phyloP scores from a whole-genome alignment of 2,888 invertebrate genomes.

The Allophyes oxyacanthae region DNA sequence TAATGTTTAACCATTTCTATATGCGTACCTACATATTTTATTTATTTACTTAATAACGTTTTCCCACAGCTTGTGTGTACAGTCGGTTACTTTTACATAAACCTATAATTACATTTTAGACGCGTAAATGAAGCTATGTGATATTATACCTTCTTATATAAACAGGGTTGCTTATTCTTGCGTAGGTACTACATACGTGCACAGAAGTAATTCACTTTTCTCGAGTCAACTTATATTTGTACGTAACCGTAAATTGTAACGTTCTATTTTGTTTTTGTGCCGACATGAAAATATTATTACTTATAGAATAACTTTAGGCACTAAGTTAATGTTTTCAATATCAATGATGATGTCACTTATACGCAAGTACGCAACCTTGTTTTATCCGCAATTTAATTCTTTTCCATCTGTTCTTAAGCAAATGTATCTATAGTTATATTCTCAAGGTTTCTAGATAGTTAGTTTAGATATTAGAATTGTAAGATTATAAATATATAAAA shows the following conservation, averaged over 20 bases:
- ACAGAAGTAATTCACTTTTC: constrained; percentile 23
- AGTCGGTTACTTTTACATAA: too few species aligned
- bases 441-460: too few species aligned
- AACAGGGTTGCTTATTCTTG: background rate
- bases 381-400: background rate
- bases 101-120: too few species aligned
- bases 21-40: too few species aligned
- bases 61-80: too few species aligned
- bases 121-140: too few species aligned
- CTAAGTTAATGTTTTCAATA: constrained; percentile 2
- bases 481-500: too few species aligned
- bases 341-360: background rate
- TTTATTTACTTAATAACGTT: too few species aligned
- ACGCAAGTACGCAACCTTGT: background rate
- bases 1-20: too few species aligned
- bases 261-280: constrained; percentile 28
- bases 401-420: background rate
- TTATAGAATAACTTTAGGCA: constrained; percentile 3
- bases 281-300: constrained; percentile 6
- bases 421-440: too few species aligned
- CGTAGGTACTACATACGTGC: constrained; percentile 19
- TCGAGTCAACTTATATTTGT: constrained; percentile 23
- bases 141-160: background rate
- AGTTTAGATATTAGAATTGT: too few species aligned
- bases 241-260: constrained; percentile 25